Percentiles rank a stretch among this genome's conserved stretches.
Evolutionary conservation across 1,140 invertebrate genomes (phyloP).

Genomic region (Pseudomyrmex concolor): DNA sequence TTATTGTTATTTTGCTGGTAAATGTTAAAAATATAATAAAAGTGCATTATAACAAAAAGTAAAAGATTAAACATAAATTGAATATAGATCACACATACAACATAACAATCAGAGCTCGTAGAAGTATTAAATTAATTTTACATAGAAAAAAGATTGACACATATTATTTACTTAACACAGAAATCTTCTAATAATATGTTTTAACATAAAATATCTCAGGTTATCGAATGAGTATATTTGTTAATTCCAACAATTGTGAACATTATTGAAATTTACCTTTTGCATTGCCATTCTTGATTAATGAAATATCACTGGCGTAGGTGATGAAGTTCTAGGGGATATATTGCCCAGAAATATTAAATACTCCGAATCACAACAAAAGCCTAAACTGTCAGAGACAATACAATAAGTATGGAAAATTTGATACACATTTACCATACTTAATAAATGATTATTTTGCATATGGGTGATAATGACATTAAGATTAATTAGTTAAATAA

Average conservation of each 20-base stretch:
- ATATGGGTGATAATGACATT: constrained; percentile 43
- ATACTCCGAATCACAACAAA: constrained; percentile 77
- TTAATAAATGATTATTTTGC: constrained; percentile 55
- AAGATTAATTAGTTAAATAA: constrained; percentile 31
- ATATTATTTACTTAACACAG: constrained; percentile 62
- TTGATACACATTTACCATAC: constrained; percentile 55
- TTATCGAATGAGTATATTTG: constrained; percentile 65
- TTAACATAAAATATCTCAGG: constrained; percentile 23
- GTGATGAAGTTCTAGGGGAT: constrained; percentile 71
- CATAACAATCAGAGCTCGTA: constrained; percentile 9
- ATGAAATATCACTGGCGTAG: constrained; percentile 74
- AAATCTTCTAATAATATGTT: constrained; percentile 60
- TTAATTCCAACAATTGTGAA: constrained; percentile 66
- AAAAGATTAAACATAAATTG: constrained; percentile 38
- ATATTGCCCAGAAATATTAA: constrained; percentile 73
- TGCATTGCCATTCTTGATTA: constrained; percentile 79
- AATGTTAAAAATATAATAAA: constrained; percentile 24
- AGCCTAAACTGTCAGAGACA: constrained; percentile 78
- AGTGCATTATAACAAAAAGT: constrained; percentile 24
- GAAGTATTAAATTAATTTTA: constrained; percentile 28
- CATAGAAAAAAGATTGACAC: constrained; percentile 34
- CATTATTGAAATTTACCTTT: constrained; percentile 77
- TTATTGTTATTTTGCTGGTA: constrained; percentile 11
- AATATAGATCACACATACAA: constrained; percentile 27
- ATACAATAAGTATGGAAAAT: constrained; percentile 66